These are phyloP conservation scores for Falco cherrug DNA, from an alignment of 2,797 vertebrate species.

Conservation along the genomic window DNA sequence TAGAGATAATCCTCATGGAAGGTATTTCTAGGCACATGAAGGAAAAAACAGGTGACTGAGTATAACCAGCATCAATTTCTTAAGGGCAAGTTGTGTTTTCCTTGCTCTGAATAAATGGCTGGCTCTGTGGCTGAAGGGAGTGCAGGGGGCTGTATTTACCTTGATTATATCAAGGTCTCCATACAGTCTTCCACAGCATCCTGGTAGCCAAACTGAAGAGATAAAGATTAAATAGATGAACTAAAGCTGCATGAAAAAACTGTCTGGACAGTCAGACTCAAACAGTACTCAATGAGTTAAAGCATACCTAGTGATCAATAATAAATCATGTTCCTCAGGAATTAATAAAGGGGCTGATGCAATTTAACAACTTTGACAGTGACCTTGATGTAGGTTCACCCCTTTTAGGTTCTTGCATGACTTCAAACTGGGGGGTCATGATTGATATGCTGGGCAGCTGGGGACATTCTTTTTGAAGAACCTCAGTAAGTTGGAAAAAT, in stretches of 20 bases:
- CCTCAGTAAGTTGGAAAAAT: neutral
- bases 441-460: neutral
- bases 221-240: neutral
- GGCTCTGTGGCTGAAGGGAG: neutral
- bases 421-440: neutral
- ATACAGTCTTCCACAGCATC: neutral
- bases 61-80: neutral
- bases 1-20: neutral
- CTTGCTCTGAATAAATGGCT: neutral
- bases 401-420: neutral
- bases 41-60: neutral
- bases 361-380: neutral
- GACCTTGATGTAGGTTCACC: rapidly evolving
- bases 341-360: neutral
- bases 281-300: neutral
- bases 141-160: neutral
- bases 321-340: neutral
- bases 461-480: neutral
- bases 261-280: neutral
- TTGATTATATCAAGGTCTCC: neutral
- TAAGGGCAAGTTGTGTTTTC: neutral
- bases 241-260: neutral
- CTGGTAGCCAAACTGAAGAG: neutral
- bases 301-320: neutral
- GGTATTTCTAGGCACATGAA: neutral